Conservation (phyloP, 2,888 invertebrate genomes). For the Drosophila parthenogenetica region DNA sequence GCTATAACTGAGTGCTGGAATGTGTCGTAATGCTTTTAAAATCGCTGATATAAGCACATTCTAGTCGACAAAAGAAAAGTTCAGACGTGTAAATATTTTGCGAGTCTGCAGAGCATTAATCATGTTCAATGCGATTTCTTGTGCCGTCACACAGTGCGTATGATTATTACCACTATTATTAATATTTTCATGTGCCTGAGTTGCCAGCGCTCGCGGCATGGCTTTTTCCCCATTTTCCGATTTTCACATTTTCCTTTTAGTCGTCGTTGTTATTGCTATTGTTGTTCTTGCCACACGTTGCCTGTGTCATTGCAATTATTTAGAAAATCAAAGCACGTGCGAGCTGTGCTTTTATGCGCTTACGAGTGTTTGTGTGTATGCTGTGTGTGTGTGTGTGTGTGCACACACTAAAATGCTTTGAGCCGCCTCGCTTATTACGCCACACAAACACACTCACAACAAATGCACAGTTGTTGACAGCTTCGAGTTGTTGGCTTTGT, state of each 20-base stretch:
- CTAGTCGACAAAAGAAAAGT: not conserved
- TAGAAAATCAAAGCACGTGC: slow-evolving; percentile 77
- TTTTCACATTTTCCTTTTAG: slow-evolving; percentile 4
- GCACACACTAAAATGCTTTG: slow-evolving; percentile 68
- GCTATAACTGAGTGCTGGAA: slow-evolving; percentile 32
- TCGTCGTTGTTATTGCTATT: slow-evolving; percentile 3
- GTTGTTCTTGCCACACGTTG: slow-evolving; percentile 29
- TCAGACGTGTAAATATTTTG: slow-evolving; percentile 71
- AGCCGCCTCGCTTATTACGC: slow-evolving; percentile 70
- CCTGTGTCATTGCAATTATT: slow-evolving; percentile 74
- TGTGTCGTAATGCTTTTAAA: slow-evolving; percentile 23
- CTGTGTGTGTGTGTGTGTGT: slow-evolving; percentile 23
- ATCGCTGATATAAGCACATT: slow-evolving; percentile 38
- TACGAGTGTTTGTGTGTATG: slow-evolving; percentile 40
- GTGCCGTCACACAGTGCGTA: slow-evolving; percentile 73
- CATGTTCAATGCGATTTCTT: slow-evolving; percentile 67
- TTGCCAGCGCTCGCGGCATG: slow-evolving; percentile 46
- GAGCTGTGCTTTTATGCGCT: slow-evolving; percentile 75
- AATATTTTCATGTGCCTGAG: slow-evolving; percentile 74
- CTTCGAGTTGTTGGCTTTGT: slow-evolving; percentile 46
- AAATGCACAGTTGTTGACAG: slow-evolving; percentile 64
- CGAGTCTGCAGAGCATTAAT: slow-evolving; percentile 68
- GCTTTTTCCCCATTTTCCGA: slow-evolving; percentile 4
- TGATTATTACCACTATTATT: slow-evolving; percentile 80
- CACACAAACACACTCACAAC: slow-evolving; percentile 29